A percentile compares a stretch with the other conserved stretches of the same genome.
These are phyloP conservation scores for Euthynnus affinis DNA, from an alignment of 2,797 vertebrate genomes.

Conservation along the genomic window DNA sequence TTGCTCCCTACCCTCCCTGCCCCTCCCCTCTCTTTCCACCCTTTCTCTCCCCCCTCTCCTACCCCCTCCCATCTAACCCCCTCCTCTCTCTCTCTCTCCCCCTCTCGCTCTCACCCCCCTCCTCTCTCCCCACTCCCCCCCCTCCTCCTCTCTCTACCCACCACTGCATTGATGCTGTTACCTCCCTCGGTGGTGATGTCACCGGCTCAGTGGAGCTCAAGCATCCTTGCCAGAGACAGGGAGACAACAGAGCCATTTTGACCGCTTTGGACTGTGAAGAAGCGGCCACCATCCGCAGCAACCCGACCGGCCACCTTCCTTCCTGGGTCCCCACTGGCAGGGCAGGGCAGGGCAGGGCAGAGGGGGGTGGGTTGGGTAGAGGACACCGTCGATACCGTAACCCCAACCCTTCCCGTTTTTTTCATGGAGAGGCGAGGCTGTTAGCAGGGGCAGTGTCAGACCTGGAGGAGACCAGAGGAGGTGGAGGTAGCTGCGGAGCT, in stretches of 20 bases:
- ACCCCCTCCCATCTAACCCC: neutral
- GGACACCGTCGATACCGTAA: conserved; percentile 11
- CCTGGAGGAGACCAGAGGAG: conserved; percentile 64
- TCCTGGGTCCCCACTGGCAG: neutral
- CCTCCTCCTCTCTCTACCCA: conserved; percentile 36
- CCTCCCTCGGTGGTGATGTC: conserved; percentile 86
- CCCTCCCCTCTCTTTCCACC: neutral
- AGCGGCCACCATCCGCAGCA: neutral
- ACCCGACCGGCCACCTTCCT: conserved; percentile 3
- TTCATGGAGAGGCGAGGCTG: conserved; percentile 64
- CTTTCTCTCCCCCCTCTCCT: neutral
- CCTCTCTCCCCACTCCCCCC: conserved; percentile 21
- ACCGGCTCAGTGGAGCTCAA: conserved; percentile 81
- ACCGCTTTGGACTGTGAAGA: conserved; percentile 60
- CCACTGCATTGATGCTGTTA: conserved; percentile 84
- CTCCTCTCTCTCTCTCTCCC: neutral
- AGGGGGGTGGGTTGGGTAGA: neutral
- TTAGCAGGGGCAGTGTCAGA: conserved; percentile 58
- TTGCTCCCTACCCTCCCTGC: too few species aligned
- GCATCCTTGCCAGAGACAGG: conserved; percentile 80
- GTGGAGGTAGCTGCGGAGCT: conserved; percentile 47
- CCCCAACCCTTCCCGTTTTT: conserved; percentile 26
- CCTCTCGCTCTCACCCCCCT: neutral
- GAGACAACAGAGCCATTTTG: conserved; percentile 86
- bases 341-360: neutral